phyloP scores from a whole-genome alignment of 2,888 invertebrate genomes.

The Bombylius major region DNA sequence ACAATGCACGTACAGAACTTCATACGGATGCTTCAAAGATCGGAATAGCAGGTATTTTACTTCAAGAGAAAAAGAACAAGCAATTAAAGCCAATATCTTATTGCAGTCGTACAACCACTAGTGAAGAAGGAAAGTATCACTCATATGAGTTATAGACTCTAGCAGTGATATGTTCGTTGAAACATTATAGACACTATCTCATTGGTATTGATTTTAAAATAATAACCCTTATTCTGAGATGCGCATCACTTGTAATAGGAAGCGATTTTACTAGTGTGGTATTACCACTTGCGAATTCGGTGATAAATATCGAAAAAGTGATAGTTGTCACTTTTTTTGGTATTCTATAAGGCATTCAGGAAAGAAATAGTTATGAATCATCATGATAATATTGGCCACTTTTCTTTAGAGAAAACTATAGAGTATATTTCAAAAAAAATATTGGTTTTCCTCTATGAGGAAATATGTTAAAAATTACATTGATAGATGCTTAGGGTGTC shows the following conservation, averaged over 20 bases:
- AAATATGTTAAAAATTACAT: not conserved
- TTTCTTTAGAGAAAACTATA: not conserved
- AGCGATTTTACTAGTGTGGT: no score
- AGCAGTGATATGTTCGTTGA: constrained; percentile 17
- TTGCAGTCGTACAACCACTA: constrained; percentile 18
- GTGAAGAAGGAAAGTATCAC: constrained; percentile 20
- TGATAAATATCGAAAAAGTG: no score
- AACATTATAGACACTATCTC: not conserved
- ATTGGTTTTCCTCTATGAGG: not conserved
- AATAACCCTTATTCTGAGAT: no score
- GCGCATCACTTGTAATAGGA: no score
- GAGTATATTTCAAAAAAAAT: not conserved
- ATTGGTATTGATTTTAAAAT: not conserved
- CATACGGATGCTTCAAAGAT: constrained; percentile 18
- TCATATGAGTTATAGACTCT: constrained; percentile 23
- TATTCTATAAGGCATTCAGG: not conserved
- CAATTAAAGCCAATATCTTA: constrained; percentile 18
- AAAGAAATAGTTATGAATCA: not conserved
- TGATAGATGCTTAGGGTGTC: no score
- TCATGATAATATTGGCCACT: not conserved
- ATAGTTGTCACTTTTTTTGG: no score
- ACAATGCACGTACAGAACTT: constrained; percentile 13
- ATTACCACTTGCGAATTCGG: no score
- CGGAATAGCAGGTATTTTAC: constrained; percentile 16
- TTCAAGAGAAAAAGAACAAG: constrained; percentile 13